Percentiles rank a stretch among this genome's conserved stretches.
These are phyloP conservation scores for Halocynthia roretzi DNA, from an alignment of 23 tunicate genomes.

Conservation along the genomic window DNA sequence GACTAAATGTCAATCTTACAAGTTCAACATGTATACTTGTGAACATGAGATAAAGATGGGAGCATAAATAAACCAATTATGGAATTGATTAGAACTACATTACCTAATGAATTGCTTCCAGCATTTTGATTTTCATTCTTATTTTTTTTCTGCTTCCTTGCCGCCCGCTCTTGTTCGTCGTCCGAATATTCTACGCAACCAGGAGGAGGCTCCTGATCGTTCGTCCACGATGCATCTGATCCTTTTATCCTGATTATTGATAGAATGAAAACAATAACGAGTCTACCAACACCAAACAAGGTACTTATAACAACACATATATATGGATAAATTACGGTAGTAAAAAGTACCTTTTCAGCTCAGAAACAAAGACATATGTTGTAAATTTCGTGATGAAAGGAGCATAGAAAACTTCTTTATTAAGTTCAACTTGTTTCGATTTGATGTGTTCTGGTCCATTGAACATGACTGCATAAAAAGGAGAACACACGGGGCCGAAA, in stretches of 20 bases:
- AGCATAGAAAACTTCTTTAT: slow-evolving; percentile 35
- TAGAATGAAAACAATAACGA: background rate
- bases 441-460: slow-evolving; percentile 16
- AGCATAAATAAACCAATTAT: too few species aligned
- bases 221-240: slow-evolving; percentile 56
- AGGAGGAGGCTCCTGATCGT: slow-evolving; percentile 47
- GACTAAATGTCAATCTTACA: too few species aligned
- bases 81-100: too few species aligned
- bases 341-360: slow-evolving; percentile 26
- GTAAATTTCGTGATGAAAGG: slow-evolving; percentile 28
- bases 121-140: background rate
- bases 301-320: background rate
- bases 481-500: slow-evolving; percentile 55
- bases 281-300: background rate
- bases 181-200: slow-evolving; percentile 48
- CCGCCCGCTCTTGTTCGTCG: slow-evolving; percentile 41
- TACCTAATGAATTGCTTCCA: background rate
- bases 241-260: slow-evolving; percentile 29
- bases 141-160: slow-evolving; percentile 9
- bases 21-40: too few species aligned
- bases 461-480: slow-evolving; percentile 49
- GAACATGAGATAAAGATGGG: too few species aligned
- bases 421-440: slow-evolving; percentile 4
- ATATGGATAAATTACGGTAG: too few species aligned
- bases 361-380: slow-evolving; percentile 29